Percentiles rank a stretch among this genome's conserved stretches.
These are phyloP conservation scores for Triplophysa siluroides DNA, from an alignment of 2,113 vertebrate genomes.

Conservation along the genomic window DNA sequence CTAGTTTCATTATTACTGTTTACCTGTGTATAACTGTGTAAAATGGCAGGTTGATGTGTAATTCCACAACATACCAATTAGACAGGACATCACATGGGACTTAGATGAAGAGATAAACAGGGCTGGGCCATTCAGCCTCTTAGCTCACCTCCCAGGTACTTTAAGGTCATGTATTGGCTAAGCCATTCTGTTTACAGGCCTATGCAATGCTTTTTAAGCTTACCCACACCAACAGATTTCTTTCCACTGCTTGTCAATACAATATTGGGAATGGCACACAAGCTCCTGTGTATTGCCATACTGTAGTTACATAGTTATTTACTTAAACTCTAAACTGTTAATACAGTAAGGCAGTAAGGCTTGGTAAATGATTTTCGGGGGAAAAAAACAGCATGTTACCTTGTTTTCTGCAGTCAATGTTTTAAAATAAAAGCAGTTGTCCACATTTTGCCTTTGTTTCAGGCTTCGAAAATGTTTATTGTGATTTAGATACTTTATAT, in stretches of 20 bases:
- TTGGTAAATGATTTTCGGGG: too few relatives aligned
- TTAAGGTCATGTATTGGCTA: slow-evolving; percentile 27
- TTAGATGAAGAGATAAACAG: slow-evolving; percentile 40
- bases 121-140: slow-evolving; percentile 21
- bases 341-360: background rate
- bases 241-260: background rate
- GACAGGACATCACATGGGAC: slow-evolving; percentile 28
- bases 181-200: slow-evolving; percentile 25
- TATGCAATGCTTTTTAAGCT: background rate
- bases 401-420: too few relatives aligned
- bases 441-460: too few relatives aligned
- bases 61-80: background rate
- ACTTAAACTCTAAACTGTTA: background rate
- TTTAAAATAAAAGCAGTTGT: too few relatives aligned
- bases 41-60: slow-evolving; percentile 2
- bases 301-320: background rate
- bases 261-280: background rate
- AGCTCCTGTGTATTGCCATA: background rate
- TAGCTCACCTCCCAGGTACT: slow-evolving; percentile 25
- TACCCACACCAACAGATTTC: slow-evolving; percentile 17
- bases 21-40: background rate
- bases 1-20: background rate
- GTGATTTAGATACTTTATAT: too few relatives aligned
- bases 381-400: too few relatives aligned
- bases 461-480: too few relatives aligned